Conservation (phyloP, 2,888 invertebrate genomes). For the Dione juno region DNA sequence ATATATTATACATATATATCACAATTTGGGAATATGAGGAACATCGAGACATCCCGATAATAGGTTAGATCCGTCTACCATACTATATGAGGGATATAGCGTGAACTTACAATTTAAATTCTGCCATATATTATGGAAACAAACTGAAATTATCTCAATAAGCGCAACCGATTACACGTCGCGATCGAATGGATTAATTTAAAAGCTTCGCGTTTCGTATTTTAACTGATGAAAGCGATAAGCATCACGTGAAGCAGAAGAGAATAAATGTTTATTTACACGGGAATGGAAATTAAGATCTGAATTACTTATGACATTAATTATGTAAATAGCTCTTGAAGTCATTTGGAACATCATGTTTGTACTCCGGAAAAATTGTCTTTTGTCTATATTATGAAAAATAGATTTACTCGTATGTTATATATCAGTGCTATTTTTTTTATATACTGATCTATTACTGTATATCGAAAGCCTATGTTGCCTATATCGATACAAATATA, state of each 20-base stretch:
- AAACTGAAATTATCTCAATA: constrained; percentile 18
- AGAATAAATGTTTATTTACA: constrained; percentile 22
- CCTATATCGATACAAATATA: too few relatives aligned
- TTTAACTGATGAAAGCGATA: constrained; percentile 34
- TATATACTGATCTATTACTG: too few relatives aligned
- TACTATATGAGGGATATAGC: background rate
- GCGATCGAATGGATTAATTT: constrained; percentile 26
- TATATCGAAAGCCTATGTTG: too few relatives aligned
- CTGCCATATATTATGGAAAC: background rate
- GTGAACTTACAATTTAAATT: background rate
- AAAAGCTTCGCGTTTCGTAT: constrained; percentile 18
- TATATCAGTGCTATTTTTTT: background rate
- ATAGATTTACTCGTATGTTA: too few relatives aligned
- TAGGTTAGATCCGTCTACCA: too few relatives aligned
- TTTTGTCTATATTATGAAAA: too few relatives aligned
- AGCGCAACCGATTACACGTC: constrained; percentile 16
- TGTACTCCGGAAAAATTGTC: background rate
- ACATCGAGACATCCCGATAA: too few relatives aligned
- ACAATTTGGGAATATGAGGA: too few relatives aligned
- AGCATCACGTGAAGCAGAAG: constrained; percentile 24
- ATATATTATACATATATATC: too few relatives aligned
- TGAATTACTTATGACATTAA: constrained; percentile 9
- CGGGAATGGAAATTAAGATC: constrained; percentile 13
- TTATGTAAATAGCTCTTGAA: constrained; percentile 10
- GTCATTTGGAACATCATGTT: background rate